These are phyloP conservation scores for Megathymus violae DNA, from an alignment of 1,140 invertebrate genomes.

Conservation along the genomic window DNA sequence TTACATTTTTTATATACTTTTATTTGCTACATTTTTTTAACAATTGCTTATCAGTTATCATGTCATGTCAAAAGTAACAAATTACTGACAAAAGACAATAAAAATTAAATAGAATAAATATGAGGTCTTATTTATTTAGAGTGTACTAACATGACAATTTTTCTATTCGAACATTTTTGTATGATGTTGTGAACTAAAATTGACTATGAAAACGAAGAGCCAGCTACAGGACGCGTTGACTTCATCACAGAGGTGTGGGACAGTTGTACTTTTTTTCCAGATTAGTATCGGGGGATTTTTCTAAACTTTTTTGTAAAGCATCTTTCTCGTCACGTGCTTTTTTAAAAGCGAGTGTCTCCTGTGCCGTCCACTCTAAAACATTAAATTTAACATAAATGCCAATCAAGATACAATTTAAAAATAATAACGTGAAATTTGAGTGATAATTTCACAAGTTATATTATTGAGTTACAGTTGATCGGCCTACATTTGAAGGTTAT, in stretches of 20 bases:
- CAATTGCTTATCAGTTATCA: background rate
- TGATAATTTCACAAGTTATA: no score
- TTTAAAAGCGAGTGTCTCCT: conserved; percentile 65
- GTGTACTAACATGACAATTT: background rate
- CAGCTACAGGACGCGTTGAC: conserved; percentile 43
- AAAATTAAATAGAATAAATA: background rate
- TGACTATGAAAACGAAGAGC: conserved; percentile 62
- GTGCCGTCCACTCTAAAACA: conserved; percentile 67
- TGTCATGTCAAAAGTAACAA: background rate
- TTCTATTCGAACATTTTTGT: background rate
- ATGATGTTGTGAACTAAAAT: background rate
- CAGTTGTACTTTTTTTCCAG: conserved; percentile 43
- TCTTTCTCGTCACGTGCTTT: conserved; percentile 69
- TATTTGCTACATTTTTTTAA: background rate
- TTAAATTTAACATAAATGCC: conserved; percentile 4
- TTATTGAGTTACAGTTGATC: no score
- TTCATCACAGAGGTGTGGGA: conserved; percentile 53
- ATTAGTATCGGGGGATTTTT: conserved; percentile 42
- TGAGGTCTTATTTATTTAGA: background rate
- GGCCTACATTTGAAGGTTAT: no score
- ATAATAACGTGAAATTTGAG: background rate
- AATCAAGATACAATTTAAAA: background rate
- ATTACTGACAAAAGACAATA: background rate
- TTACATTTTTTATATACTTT: background rate
- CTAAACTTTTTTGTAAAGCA: conserved; percentile 48